phyloP scores from a whole-genome alignment of 2,888 invertebrate species.

The Colletes collaris region DNA sequence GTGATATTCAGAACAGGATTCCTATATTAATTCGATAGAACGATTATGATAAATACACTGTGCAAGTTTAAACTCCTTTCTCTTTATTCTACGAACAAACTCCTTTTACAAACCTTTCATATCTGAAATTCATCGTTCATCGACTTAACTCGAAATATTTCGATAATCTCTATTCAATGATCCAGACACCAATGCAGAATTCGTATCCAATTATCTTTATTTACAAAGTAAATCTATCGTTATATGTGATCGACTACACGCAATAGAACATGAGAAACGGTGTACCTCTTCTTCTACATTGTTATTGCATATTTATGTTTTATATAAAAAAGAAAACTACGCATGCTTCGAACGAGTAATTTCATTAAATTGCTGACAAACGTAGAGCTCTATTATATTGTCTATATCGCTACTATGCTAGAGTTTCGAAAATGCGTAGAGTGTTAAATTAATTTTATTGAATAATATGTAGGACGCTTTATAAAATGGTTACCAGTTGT shows the following conservation, averaged over 20 bases:
- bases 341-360: constrained; percentile 43
- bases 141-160: too few species aligned
- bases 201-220: constrained; percentile 51
- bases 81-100: too few species aligned
- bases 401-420: constrained; percentile 26
- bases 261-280: constrained; percentile 20
- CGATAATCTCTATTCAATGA: too few species aligned
- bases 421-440: constrained; percentile 3
- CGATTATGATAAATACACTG: too few species aligned
- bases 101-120: too few species aligned
- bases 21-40: too few species aligned
- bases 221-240: constrained; percentile 48
- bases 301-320: constrained; percentile 6
- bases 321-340: constrained; percentile 32
- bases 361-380: neutral
- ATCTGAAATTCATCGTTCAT: too few species aligned
- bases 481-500: constrained; percentile 42
- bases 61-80: too few species aligned
- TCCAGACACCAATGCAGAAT: constrained; percentile 2
- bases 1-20: too few species aligned
- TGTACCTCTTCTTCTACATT: constrained; percentile 20
- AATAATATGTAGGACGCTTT: constrained; percentile 40
- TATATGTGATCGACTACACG: constrained; percentile 27
- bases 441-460: constrained; percentile 39
- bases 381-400: constrained; percentile 23